phyloP scores from a whole-genome alignment of 2,797 vertebrate species.

The Iguana delicatissima region DNA sequence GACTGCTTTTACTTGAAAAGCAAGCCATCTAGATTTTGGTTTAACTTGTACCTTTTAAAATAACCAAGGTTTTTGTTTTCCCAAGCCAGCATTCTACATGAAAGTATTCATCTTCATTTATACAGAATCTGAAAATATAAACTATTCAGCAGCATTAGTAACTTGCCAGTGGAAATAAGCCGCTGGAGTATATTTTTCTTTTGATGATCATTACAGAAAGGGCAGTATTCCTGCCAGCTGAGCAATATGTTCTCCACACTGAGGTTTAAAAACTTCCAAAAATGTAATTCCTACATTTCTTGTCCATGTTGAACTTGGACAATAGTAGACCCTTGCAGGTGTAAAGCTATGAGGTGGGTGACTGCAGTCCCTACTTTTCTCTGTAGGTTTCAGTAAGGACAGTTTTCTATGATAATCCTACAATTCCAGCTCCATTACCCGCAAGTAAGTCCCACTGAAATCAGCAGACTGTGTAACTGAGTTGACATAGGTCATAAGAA shows the following conservation, averaged over 20 bases:
- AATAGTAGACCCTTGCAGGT: background rate
- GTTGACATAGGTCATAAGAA: background rate
- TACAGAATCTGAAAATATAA: constrained; percentile 63
- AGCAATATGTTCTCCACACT: constrained; percentile 51
- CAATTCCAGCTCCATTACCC: background rate
- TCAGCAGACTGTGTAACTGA: background rate
- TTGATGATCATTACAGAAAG: constrained; percentile 54
- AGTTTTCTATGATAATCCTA: background rate
- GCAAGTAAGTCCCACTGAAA: background rate
- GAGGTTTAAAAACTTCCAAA: constrained; percentile 55
- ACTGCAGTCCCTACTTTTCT: background rate
- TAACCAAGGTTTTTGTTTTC: constrained; percentile 34
- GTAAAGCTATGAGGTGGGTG: background rate
- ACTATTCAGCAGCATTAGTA: constrained; percentile 57
- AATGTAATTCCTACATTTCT: constrained; percentile 44
- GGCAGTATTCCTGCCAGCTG: constrained; percentile 53
- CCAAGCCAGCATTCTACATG: constrained; percentile 36
- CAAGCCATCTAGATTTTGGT: constrained; percentile 44
- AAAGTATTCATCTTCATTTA: constrained; percentile 64
- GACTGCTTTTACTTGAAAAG: constrained; percentile 49
- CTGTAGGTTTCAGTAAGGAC: background rate
- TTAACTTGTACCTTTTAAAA: constrained; percentile 54
- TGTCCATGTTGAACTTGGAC: constrained; percentile 11
- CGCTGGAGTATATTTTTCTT: constrained; percentile 53
- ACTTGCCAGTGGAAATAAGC: constrained; percentile 61